Evolutionary conservation across 2,113 vertebrate species (phyloP).

Genomic region (Glaucidium brasilianum): DNA sequence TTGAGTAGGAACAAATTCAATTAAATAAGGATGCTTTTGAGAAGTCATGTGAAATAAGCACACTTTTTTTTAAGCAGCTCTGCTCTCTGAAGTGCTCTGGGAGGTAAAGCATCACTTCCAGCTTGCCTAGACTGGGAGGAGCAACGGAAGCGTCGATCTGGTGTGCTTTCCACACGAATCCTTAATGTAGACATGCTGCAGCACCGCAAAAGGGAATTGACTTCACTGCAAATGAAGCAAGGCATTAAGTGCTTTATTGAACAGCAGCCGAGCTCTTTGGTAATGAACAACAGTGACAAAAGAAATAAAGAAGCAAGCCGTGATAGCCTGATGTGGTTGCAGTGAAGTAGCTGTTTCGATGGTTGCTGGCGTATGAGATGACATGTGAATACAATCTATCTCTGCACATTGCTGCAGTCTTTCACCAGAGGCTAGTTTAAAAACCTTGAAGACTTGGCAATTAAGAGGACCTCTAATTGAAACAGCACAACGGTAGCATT

Average conservation of each 20-base stretch:
- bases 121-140: background rate
- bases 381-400: background rate
- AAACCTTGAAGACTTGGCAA: conserved; percentile 54
- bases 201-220: background rate
- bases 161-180: background rate
- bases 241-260: conserved; percentile 61
- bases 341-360: background rate
- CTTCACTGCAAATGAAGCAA: conserved; percentile 36
- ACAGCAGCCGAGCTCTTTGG: conserved; percentile 53
- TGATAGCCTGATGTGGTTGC: conserved; percentile 6
- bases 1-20: background rate
- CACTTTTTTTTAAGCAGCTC: background rate
- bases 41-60: background rate
- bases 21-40: background rate
- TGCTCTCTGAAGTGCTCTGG: background rate
- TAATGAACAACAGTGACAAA: conserved; percentile 50
- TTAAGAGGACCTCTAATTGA: conserved; percentile 49
- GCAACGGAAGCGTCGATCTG: fast-evolving
- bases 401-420: background rate
- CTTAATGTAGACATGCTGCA: conserved; percentile 20
- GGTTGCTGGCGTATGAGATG: background rate
- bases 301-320: conserved; percentile 13
- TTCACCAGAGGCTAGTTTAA: conserved; percentile 47
- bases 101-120: background rate
- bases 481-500: conserved; percentile 10